Base-by-base conservation (phyloP, 2,888 invertebrate genomes). In the Esperia sulphurella region DNA sequence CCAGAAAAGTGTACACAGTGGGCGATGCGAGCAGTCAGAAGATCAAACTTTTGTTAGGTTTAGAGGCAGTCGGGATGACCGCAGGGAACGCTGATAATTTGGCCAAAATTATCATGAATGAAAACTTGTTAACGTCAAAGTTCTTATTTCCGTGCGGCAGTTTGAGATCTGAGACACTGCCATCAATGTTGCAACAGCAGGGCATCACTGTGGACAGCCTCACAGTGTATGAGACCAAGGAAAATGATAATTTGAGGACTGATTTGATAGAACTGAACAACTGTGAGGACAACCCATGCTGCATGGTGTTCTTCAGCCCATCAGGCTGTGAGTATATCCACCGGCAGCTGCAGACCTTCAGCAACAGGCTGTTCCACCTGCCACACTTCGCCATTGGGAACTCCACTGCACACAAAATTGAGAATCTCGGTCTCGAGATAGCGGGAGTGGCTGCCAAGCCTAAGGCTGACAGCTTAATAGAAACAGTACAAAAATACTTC, bases 321-420 rank as follows among this genome's bases (percentile, higher is more conserved):
- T 88, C 88, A 0, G 88, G 88, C 0, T 86, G 84, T 46, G 87
- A 88, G 54, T 87, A 88, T 57, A 76, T 81, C 14, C 75, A 86
- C 55, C 61, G 86, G 3, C 81, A 83, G 55, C 71, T 88, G 29
- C 87, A 87, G 58, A 86, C 87, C 0, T 82, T 87, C 51, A 74
- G 61, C 54, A 86, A 85, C 55, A 65, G 57, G 10, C 71, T 88
- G 1, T 73, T 74, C 0, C 57, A 55, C 35, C 60, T 88, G 8
- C 88, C 88, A 1, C 80, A 81, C 51, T 88, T 88, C 65, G 88
- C 88, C 8, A 88, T 88, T 37, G 88, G 88, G n/a, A 82, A 83
- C 61, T 79, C 86, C 0, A 88, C 88, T 0, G 87, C 88, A 8
- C 79, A 84, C 46, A 87, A 83, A 54, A 86, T 88, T 57, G 78